Conservation (phyloP, 1,140 invertebrate genomes). For the Mycetomoellerius zeteki region DNA sequence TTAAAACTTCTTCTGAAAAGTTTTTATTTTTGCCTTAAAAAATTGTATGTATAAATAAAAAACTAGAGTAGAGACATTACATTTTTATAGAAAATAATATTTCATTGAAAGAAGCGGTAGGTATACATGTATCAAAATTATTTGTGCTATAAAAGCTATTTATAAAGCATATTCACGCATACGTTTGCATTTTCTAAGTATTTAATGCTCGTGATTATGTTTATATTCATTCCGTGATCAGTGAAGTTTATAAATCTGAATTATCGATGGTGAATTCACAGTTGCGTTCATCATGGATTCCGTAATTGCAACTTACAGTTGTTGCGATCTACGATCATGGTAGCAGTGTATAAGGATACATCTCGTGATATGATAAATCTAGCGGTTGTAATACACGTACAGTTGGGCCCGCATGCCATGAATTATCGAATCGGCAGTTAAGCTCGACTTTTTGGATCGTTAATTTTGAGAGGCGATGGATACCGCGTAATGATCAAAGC, state of each 20-base stretch:
- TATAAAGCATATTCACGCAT: not conserved
- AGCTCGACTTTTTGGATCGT: slow-evolving; percentile 71
- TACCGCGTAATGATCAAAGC: slow-evolving; percentile 63
- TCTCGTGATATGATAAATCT: slow-evolving; percentile 46
- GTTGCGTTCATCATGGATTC: slow-evolving; percentile 25
- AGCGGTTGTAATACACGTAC: slow-evolving; percentile 35
- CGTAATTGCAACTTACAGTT: slow-evolving; percentile 21
- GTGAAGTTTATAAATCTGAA: slow-evolving; percentile 39
- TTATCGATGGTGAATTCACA: slow-evolving; percentile 27
- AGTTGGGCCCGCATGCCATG: not conserved
- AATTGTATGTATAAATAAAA: not conserved
- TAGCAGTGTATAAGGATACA: not conserved
- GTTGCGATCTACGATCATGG: slow-evolving; percentile 46
- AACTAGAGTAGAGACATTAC: not conserved
- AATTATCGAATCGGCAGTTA: slow-evolving; percentile 68
- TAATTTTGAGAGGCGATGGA: slow-evolving; percentile 71
- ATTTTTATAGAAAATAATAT: not conserved
- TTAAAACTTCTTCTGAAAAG: not conserved
- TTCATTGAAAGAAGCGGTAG: not conserved
- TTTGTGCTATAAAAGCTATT: not conserved
- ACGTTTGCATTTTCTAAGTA: not conserved
- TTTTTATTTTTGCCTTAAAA: not conserved
- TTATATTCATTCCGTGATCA: not conserved
- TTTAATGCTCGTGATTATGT: not conserved
- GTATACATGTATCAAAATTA: not conserved